Conservation (phyloP, 2,888 invertebrate species). For the Neocrepidodera transversa region DNA sequence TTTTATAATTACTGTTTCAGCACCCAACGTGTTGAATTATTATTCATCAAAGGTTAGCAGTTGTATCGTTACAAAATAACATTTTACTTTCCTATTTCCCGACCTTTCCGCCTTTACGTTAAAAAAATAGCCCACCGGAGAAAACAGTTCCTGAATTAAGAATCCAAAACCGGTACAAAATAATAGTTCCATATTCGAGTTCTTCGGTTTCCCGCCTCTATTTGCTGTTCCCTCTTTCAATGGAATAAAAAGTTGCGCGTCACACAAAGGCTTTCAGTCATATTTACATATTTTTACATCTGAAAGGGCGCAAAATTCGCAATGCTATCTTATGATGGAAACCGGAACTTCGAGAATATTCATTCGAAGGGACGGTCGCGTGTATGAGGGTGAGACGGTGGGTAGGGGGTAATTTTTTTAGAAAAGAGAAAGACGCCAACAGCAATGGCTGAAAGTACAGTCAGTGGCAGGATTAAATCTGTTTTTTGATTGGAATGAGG, state of each 20-base stretch:
- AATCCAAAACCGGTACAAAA: too few species aligned
- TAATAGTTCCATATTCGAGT: too few species aligned
- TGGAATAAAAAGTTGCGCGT: slow-evolving; percentile 41
- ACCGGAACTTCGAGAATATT: slow-evolving; percentile 50
- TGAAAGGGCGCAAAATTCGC: slow-evolving; percentile 54
- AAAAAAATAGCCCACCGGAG: too few species aligned
- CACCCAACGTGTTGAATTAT: too few species aligned
- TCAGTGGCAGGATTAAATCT: slow-evolving; percentile 31
- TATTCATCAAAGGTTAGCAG: too few species aligned
- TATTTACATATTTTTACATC: slow-evolving; percentile 59
- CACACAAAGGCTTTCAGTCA: slow-evolving; percentile 49
- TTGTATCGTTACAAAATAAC: too few species aligned
- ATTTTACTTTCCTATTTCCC: too few species aligned
- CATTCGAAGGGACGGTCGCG: slow-evolving; percentile 33
- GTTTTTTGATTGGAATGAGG: slow-evolving; percentile 3
- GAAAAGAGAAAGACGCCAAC: slow-evolving; percentile 37
- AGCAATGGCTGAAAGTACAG: slow-evolving; percentile 43
- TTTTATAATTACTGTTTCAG: too few species aligned
- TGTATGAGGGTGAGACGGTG: slow-evolving; percentile 25
- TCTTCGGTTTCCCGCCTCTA: slow-evolving; percentile 11
- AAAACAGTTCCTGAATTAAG: too few species aligned
- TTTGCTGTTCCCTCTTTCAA: slow-evolving; percentile 39
- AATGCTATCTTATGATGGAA: slow-evolving; percentile 53
- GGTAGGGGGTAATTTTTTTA: slow-evolving; percentile 39
- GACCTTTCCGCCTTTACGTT: too few species aligned